Base-by-base conservation (phyloP, 30 jellyfish, hydroid and myxozoan species). In the Nemopilema nomurai region DNA sequence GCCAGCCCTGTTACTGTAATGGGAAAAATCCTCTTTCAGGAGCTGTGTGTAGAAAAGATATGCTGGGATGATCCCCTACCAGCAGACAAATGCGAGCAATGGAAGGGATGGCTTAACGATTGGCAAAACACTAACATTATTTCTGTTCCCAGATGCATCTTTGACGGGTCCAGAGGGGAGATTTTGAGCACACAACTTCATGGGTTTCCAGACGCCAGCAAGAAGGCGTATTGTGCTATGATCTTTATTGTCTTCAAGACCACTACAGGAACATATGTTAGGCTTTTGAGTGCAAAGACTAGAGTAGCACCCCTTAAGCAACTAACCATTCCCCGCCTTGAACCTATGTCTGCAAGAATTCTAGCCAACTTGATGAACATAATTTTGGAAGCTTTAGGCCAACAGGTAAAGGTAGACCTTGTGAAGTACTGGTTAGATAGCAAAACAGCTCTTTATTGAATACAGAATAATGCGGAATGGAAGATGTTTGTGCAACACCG, bases 121-220 rank as follows among this genome's bases (percentile, higher is more conserved):
- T 23, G 51, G 33, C 25, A 62, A 25, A 57, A 77, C 17, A 62
- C 77, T 16, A 32, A 64, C 57, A 57, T 22, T 22, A 77, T 77
- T 57, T 52, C 77, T 77, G 63, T 77, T 23, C 73, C 74, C 22
- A 67, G 83, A 75, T 69, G 74, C 22, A 31, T 81, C 51, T 51
- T 26, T 66, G 90, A 81, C 18, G 49, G 67, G 4, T 3, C 18
- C 20, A 16, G 51, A 8, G 83, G 83, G 1, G 75, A 27, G 57
- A 50, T 62, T 3, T 50, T 28, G 74, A 8, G 71, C 16, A 23
- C 69, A 26, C 52, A 68, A 41, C 7, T 81, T 7, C 83, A 81
- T 33, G 90, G 90, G 57, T 81, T 81, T 69, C 52, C 31, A 29
- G 83, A 81, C 49, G 90, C 90, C 51, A 81, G 90, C 80, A 65